Evolutionary conservation across 2,888 invertebrate genomes (phyloP).

Genomic region (Ochlodes sylvanus): DNA sequence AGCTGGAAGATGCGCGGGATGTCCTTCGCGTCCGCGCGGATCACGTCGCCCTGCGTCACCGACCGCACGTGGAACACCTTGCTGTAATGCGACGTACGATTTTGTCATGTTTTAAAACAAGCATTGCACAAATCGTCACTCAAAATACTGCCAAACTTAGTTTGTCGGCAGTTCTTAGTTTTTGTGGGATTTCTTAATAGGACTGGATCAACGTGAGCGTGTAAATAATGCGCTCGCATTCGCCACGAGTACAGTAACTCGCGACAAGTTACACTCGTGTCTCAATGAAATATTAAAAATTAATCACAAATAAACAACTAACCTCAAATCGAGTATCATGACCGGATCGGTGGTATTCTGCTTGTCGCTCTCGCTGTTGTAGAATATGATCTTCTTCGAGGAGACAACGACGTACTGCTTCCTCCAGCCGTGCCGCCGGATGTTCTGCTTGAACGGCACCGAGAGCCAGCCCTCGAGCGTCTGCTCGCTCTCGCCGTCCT

Average conservation of each 20-base stretch:
- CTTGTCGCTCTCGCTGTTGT: conserved; percentile 97
- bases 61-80: conserved; percentile 99
- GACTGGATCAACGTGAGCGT: too few relatives aligned
- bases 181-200: too few relatives aligned
- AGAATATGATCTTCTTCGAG: conserved; percentile 98
- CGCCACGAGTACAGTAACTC: too few relatives aligned
- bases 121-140: too few relatives aligned
- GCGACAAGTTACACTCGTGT: too few relatives aligned
- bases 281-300: too few relatives aligned
- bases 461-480: conserved; percentile 98
- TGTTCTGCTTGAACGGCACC: conserved; percentile 97
- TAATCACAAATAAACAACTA: conserved; percentile 50
- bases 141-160: too few relatives aligned
- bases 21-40: conserved; percentile 99
- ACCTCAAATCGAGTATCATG: conserved; percentile 98
- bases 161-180: too few relatives aligned
- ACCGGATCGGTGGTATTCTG: conserved; percentile 97
- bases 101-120: too few relatives aligned
- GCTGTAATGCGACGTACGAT: conserved; percentile 85
- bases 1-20: conserved; percentile 99
- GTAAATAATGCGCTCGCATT: too few relatives aligned
- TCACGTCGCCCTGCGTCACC: conserved; percentile 99
- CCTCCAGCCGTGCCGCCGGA: conserved; percentile 97
- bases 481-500: conserved; percentile 91
- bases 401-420: conserved; percentile 98